Base-by-base conservation (phyloP, 1,140 invertebrate species). In the roundworm (Caenorhabditis elegans) region DNA sequence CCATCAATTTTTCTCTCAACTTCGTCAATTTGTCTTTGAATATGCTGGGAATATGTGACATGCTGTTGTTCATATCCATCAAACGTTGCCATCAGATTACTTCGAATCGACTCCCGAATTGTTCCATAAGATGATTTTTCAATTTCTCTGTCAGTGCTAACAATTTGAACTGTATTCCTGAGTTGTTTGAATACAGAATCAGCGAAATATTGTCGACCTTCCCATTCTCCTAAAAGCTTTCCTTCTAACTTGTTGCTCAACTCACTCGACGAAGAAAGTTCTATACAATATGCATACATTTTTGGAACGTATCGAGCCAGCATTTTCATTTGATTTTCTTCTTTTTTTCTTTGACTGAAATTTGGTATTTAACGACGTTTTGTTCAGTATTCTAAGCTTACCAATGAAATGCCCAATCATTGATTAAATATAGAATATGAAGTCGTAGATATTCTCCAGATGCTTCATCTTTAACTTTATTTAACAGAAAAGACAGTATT, bases 391-490 rank as follows among this genome's bases (percentile, higher is more conserved):
- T 1, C 6, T 53, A 77, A 28, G 82, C 75, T 3, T 24, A 88
- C 87, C 86, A 87, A 80, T 86, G 85, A 76, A 89, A 82, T 26
- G 87, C 87, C 87, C 87, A 87, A 65, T 87, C 87, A 75, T 87
- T 88, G 49, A 87, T 85, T 17, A 87, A 70, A 51, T 87, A 87
- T 15, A 87, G 79, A 48, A 87, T 81, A 39, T 87, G 88, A 2
- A 87, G 87, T 46, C 87, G 83, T 11, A 87, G 82, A 15, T 48
- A 24, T 39, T 88, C 87, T 31, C 19, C 84, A 11, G 87, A 49
- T 22, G 36, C 11, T 28, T 22, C 75, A 22, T 76, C 79, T 77
- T 81, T 83, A 0, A 86, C 86, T 76, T 84, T 86, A 47, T 85
- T 65, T 28, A 87, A 46, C 11, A 87, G 76, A 43, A 88, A 87